Base-by-base conservation (phyloP, 2,797 vertebrate species). In the Micropoecilia bifurca region DNA sequence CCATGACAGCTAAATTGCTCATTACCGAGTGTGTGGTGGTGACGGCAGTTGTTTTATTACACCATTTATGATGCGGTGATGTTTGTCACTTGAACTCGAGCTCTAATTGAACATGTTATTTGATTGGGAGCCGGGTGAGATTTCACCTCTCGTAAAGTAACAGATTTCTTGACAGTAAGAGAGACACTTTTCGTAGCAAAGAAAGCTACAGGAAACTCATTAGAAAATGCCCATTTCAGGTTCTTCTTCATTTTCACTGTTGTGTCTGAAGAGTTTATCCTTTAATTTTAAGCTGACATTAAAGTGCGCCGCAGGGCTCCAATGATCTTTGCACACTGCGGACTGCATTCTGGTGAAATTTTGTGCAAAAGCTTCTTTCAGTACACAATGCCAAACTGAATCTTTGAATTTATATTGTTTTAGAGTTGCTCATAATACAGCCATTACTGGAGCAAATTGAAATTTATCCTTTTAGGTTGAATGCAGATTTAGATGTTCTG, bases 1-100 rank as follows among this genome's bases (percentile, higher is more conserved):
- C 89, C 83, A 41, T 30, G 80, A 81, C 80, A 93, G 95, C 93
- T 91, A 81, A 89, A 88, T 79, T 75, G 75, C 86, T 90, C 68
- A 88, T 90, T 88, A 87, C 68, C 22, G 47, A 78, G 71, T 73
- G 59, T 74, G 89, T 87, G 25, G 41, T 16, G 41, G 68, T 87
- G 80, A 69, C 88, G 61, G 43, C 79, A 47, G 72, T 85, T 78
- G 72, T 80, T 80, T 89, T 80, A 80, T 81, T 55, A 53, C 75
- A 30, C 71, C 25, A 73, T 63, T 30, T 61, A 71, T 50, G 83
- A 78, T 63, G 76, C 61, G 0, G 28, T 3, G 36, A 50, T 78
- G 80, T 86, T 89, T 90, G 80, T 84, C 83, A 61, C 71, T 0
- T 2, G 12, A 1, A 0, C 71, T 59, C 39, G 81, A 80, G 87